These are phyloP conservation scores for Leptinotarsa lineolata DNA, from an alignment of 1,140 invertebrate genomes.

Conservation along the genomic window DNA sequence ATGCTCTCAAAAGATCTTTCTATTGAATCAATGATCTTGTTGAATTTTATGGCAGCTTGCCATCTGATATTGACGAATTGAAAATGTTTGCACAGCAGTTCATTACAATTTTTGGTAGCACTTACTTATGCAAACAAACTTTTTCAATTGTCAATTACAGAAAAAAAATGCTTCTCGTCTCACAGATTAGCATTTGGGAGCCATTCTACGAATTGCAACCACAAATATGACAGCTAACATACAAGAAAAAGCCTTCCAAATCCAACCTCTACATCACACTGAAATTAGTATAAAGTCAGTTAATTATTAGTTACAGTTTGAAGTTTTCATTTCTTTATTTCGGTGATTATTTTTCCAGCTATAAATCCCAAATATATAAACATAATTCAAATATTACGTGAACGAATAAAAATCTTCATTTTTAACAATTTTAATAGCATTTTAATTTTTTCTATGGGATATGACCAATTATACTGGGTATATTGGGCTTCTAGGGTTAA, in stretches of 20 bases:
- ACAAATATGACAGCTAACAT: neutral
- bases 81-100: slow-evolving; percentile 29
- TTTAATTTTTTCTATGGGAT: too few species aligned
- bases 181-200: slow-evolving; percentile 34
- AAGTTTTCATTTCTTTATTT: neutral
- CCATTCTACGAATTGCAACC: slow-evolving; percentile 30
- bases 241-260: slow-evolving; percentile 11
- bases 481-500: too few species aligned
- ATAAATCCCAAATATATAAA: neutral
- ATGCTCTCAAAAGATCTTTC: slow-evolving; percentile 19
- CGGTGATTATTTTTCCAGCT: neutral
- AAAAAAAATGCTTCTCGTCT: slow-evolving; percentile 29
- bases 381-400: neutral
- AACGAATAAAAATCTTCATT: neutral
- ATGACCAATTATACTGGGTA: too few species aligned
- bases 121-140: slow-evolving; percentile 38
- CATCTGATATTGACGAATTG: too few species aligned
- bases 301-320: neutral
- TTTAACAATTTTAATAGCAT: neutral
- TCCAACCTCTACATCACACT: slow-evolving; percentile 27
- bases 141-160: slow-evolving; percentile 26
- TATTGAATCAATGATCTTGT: too few species aligned
- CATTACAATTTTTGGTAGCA: slow-evolving; percentile 36
- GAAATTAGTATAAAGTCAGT: neutral
- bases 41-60: too few species aligned